Evolutionary conservation across 2,888 invertebrate genomes (phyloP), one percentile per base, ranked within the genome.

Genomic region (Acleris laterana): DNA sequence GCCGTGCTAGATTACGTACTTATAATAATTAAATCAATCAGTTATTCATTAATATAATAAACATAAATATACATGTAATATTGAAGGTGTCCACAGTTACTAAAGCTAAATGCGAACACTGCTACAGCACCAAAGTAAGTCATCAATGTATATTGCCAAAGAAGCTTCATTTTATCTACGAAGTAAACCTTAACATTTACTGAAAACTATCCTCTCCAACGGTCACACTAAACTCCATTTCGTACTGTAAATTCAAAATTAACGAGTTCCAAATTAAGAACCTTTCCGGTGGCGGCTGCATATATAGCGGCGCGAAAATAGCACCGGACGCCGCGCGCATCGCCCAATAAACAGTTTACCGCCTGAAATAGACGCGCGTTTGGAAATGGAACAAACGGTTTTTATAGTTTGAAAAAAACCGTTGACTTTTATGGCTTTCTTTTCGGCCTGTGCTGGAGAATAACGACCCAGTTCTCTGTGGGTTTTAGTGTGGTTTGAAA

Each of bases 261-360:
- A 46, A 46, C 46, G 46, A n/a, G 46, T 46, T 69, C 58, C 62
- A 70, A 68, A 69, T 51, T 49, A 53, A 68, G 51, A 60, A 80
- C 79, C 80, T 84, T 87, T 87, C 87, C 86, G 84, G 85, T 79
- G 85, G 84, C 77, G 80, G 83, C 85, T 87, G 86, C 55, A 59
- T 83, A 85, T 88, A 82, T 87, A 88, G 88, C 77, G 76, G 77
- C 73, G 72, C 83, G 79, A 75, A 88, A 89, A 89, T 89, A 90
- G 87, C 82, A 71, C 74, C 80, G 82, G 80, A 77, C 79, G 81
- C 79, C 82, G 81, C 83, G 81, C 83, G 85, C 83, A 74, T 77
- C 77, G 76, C 77, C 71, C 76, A 79, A 81, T 82, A 83, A 85
- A 87, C 86, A 83, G 80, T 83, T 83, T 81, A 81, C 78, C 74